Evolutionary conservation across 2,797 vertebrate genomes (phyloP).

Genomic region (Cossypha dichroa): DNA sequence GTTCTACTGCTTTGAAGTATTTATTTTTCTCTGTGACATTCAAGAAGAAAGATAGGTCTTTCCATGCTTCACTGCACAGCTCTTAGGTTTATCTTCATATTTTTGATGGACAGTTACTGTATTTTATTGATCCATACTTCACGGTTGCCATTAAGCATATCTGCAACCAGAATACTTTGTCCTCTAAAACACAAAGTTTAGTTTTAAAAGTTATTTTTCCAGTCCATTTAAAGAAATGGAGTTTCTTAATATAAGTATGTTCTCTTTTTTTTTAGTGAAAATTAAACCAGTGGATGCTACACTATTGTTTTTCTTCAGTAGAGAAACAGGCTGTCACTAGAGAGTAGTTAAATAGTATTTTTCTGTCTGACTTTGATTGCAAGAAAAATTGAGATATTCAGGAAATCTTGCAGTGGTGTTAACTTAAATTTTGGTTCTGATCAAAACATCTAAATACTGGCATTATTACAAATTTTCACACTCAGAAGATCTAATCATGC

Average conservation of each 20-base stretch:
- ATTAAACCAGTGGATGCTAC: neutral
- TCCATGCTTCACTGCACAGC: neutral
- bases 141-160: neutral
- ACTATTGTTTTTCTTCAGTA: neutral
- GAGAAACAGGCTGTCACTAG: neutral
- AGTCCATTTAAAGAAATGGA: neutral
- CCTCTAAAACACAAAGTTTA: neutral
- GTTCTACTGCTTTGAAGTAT: neutral
- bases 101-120: neutral
- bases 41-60: neutral
- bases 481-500: neutral
- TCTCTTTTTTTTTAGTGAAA: neutral
- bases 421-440: neutral
- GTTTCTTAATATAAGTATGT: neutral
- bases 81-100: neutral
- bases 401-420: neutral
- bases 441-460: neutral
- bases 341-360: neutral
- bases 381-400: neutral
- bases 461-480: neutral
- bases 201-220: neutral
- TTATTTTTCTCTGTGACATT: neutral
- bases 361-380: neutral
- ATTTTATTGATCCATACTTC: neutral
- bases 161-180: neutral